Conservation (phyloP, 2,888 invertebrate species). For the Danaus chrysippus region DNA sequence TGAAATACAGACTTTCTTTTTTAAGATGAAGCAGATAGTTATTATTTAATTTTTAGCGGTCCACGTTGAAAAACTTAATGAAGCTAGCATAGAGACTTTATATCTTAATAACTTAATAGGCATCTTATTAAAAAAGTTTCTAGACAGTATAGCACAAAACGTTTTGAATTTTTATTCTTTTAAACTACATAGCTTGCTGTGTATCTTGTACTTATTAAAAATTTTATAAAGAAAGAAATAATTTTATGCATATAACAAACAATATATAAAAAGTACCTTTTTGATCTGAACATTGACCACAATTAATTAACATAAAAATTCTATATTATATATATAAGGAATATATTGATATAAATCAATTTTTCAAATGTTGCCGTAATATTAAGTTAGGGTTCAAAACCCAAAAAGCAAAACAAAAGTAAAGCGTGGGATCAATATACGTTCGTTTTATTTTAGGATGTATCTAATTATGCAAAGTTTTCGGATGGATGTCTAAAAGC, state of each 20-base stretch:
- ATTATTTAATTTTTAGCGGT: not conserved
- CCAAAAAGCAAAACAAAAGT: constrained; percentile 2
- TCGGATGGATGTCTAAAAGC: constrained; percentile 34
- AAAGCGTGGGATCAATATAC: not conserved
- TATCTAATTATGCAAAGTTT: constrained; percentile 38
- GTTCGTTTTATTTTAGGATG: constrained; percentile 18
- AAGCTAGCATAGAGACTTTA: not conserved
- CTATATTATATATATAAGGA: too few relatives aligned
- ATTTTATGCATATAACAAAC: too few relatives aligned
- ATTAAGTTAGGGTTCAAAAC: not conserved
- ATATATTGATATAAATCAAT: too few relatives aligned
- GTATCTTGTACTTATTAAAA: not conserved
- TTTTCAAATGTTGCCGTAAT: too few relatives aligned
- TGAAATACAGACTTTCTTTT: too few relatives aligned
- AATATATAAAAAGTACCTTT: too few relatives aligned
- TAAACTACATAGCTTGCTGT: not conserved
- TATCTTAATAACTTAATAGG: not conserved
- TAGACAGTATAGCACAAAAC: not conserved
- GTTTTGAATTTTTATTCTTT: not conserved
- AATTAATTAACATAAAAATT: too few relatives aligned
- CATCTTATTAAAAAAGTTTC: constrained; percentile 5
- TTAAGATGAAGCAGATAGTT: too few relatives aligned
- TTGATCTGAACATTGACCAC: too few relatives aligned
- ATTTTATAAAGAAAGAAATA: too few relatives aligned
- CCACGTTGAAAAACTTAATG: not conserved